Evolutionary conservation across 2,113 vertebrate genomes (phyloP).

Genomic region (Cricetomys ansorgei): DNA sequence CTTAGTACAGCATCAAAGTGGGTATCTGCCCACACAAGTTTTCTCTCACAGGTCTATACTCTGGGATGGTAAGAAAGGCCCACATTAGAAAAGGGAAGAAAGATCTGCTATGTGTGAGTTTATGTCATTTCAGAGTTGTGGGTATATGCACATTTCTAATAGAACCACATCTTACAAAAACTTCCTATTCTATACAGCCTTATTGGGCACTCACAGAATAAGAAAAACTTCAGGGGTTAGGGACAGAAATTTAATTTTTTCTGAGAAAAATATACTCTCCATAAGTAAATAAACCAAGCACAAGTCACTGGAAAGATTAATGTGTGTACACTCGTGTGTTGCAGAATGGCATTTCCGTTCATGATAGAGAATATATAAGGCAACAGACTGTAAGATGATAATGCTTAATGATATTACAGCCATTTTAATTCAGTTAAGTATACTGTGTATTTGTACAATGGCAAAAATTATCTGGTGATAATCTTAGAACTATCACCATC

Average conservation of each 20-base stretch:
- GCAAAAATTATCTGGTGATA: background rate
- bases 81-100: background rate
- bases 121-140: background rate
- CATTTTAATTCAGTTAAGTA: background rate
- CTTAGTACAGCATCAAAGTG: background rate
- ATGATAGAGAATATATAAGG: background rate
- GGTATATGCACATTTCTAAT: background rate
- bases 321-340: background rate
- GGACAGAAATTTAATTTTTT: slow-evolving; percentile 39
- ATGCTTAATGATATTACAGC: background rate
- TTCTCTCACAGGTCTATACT: background rate
- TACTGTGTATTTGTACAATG: background rate
- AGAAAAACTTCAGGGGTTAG: background rate
- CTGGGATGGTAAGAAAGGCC: background rate
- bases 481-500: background rate
- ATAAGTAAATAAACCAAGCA: slow-evolving; percentile 48
- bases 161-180: slow-evolving; percentile 25
- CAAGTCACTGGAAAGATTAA: background rate
- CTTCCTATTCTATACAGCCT: background rate
- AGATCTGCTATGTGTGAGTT: background rate
- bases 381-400: background rate
- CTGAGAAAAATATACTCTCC: background rate
- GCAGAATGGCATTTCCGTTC: background rate
- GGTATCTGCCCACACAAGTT: background rate
- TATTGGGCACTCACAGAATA: background rate